Percentiles rank a stretch among this genome's conserved stretches.
phyloP scores from a whole-genome alignment of 92 coral and sea anemone species.

The Paragorgia papillata region DNA sequence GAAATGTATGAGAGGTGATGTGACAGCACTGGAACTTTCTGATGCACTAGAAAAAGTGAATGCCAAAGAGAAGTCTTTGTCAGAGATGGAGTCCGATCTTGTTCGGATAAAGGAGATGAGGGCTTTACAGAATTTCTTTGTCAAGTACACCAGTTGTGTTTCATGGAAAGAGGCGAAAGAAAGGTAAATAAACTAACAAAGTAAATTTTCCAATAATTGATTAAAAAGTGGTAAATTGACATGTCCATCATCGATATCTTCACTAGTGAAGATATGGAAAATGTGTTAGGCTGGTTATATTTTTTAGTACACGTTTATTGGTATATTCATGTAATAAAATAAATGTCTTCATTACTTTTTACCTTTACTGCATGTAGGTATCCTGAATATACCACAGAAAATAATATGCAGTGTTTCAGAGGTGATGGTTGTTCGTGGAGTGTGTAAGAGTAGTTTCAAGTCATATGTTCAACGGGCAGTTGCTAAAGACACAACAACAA shows the following conservation, averaged over 20 bases:
- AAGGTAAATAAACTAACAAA: constrained; percentile 16
- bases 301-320: too few relatives aligned
- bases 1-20: constrained; percentile 40
- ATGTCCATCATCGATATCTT: too few relatives aligned
- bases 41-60: not conserved
- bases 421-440: constrained; percentile 3
- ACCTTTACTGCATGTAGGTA: too few relatives aligned
- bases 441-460: not conserved
- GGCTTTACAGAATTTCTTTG: constrained; percentile 33
- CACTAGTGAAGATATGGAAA: too few relatives aligned
- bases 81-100: constrained; percentile 26
- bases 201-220: too few relatives aligned
- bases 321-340: too few relatives aligned
- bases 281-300: too few relatives aligned
- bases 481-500: not conserved
- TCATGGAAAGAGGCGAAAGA: constrained; percentile 43
- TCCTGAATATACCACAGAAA: not conserved
- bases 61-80: not conserved
- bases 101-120: constrained; percentile 41
- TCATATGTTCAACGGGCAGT: not conserved
- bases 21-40: constrained; percentile 11
- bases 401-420: not conserved
- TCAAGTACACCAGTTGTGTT: constrained; percentile 9
- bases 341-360: too few relatives aligned
- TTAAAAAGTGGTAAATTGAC: too few relatives aligned